Percentiles rank a stretch among this genome's conserved stretches.
Conservation (phyloP, 2,113 vertebrate species). For the Chitala chitala region DNA sequence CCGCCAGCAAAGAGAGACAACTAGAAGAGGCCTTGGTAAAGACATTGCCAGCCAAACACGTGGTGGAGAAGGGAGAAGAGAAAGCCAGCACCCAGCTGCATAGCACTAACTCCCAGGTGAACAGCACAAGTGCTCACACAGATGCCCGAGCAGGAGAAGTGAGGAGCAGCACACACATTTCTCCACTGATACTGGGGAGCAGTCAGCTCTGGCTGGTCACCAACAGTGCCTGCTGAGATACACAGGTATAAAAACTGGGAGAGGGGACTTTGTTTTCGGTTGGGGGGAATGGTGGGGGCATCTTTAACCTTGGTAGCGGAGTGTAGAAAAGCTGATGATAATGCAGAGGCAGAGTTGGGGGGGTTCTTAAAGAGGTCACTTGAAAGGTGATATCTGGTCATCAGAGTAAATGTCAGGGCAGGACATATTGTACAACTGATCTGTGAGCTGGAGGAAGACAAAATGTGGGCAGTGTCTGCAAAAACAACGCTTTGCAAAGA, state of each 20-base stretch:
- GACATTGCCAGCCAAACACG: neutral
- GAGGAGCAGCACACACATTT: neutral
- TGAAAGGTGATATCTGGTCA: no score
- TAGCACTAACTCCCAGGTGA: neutral
- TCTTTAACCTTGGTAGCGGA: neutral
- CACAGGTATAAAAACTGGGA: neutral
- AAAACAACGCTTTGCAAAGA: no score
- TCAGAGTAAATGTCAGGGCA: no score
- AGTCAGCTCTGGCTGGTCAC: no score
- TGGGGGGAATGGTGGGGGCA: no score
- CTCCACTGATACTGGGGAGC: neutral
- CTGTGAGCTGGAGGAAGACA: no score
- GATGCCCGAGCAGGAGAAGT: neutral
- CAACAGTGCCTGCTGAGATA: no score
- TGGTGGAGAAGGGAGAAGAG: neutral
- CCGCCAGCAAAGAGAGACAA: neutral
- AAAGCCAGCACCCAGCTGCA: conserved; percentile 1
- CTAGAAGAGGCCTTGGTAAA: neutral
- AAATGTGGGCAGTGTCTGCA: no score
- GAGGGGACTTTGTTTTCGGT: neutral
- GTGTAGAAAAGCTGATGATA: no score
- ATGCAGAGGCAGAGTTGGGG: no score
- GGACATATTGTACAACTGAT: no score
- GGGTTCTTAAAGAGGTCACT: no score
- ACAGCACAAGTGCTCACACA: conserved; percentile 3